These are phyloP conservation scores for Tinea semifulvella DNA, from an alignment of 2,888 invertebrate genomes.

Conservation along the genomic window DNA sequence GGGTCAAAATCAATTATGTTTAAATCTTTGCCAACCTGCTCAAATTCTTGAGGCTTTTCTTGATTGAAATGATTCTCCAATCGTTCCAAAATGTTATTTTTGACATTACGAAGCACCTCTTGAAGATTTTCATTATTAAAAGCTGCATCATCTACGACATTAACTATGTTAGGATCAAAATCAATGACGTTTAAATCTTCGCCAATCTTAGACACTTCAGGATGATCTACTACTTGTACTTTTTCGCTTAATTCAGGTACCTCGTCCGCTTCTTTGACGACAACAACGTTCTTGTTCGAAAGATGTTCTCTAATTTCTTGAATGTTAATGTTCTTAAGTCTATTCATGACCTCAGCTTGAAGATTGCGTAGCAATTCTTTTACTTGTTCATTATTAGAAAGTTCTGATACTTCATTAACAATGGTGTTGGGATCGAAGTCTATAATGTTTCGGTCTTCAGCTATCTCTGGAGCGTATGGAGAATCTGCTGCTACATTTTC, in stretches of 20 bases:
- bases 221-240: background rate
- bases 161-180: conserved; percentile 9
- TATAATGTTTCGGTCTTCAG: background rate
- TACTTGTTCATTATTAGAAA: background rate
- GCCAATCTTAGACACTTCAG: background rate
- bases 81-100: too few relatives aligned
- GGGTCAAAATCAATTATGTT: conserved; percentile 5
- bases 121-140: background rate
- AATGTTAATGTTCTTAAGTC: background rate
- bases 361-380: background rate
- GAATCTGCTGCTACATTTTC: background rate
- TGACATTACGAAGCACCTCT: too few relatives aligned
- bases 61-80: too few relatives aligned
- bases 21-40: background rate
- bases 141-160: conserved; percentile 17
- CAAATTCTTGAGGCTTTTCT: background rate
- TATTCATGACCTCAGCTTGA: background rate
- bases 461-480: background rate
- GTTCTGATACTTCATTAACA: background rate
- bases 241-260: background rate
- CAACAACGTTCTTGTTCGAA: background rate
- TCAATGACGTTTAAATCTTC: conserved; percentile 1
- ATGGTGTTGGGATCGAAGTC: background rate
- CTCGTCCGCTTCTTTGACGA: conserved; percentile 4
- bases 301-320: background rate